Evolutionary conservation across 1,140 invertebrate genomes (phyloP).

Genomic region (Micrasema longulum): DNA sequence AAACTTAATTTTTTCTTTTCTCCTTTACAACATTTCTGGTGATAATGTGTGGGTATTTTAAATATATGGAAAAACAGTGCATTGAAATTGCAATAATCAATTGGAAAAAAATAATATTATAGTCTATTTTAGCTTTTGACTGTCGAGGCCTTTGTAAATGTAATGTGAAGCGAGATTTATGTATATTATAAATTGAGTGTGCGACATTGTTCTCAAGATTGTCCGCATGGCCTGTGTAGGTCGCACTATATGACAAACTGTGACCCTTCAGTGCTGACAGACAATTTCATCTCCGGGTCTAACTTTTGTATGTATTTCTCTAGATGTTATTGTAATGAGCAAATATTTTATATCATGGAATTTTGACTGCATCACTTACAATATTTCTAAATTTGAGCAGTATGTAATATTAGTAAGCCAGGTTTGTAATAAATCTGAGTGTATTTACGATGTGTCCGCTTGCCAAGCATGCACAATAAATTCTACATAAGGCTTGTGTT

Average conservation of each 20-base stretch:
- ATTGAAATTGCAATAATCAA: conserved; percentile 15
- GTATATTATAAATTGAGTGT: conserved; percentile 25
- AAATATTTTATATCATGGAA: conserved; percentile 18
- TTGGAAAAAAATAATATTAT: conserved; percentile 12
- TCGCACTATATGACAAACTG: not conserved
- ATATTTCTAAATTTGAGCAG: conserved; percentile 5
- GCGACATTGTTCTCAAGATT: no score
- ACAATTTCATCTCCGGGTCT: conserved; percentile 5
- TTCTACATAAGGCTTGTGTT: no score
- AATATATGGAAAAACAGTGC: no score
- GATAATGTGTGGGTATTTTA: no score
- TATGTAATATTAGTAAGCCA: not conserved
- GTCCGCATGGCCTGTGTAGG: no score
- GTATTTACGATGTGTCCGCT: conserved; percentile 17
- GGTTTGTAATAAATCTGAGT: conserved; percentile 23
- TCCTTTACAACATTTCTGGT: no score
- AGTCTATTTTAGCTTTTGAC: conserved; percentile 41
- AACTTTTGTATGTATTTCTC: conserved; percentile 8
- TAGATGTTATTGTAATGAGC: not conserved
- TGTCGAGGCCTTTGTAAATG: conserved; percentile 39
- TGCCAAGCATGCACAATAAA: conserved; percentile 52
- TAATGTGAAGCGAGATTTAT: conserved; percentile 20
- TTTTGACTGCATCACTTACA: conserved; percentile 17
- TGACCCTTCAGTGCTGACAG: not conserved
- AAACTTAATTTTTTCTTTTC: no score